Conservation (phyloP, 2,797 vertebrate genomes). For the Pelobates cultripes region DNA sequence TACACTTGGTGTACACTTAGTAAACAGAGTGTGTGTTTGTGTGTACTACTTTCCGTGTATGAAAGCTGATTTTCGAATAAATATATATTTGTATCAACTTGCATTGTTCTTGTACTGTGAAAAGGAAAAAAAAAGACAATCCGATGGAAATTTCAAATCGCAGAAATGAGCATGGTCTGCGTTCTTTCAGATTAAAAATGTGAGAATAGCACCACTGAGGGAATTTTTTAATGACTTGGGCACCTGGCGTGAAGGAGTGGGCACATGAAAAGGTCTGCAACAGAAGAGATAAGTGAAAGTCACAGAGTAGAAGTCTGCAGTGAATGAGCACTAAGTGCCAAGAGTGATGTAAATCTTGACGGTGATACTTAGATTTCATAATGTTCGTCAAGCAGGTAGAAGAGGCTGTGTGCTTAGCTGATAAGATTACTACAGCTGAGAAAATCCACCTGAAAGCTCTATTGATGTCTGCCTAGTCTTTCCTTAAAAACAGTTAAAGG, state of each 20-base stretch:
- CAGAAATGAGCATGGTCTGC: constrained; percentile 34
- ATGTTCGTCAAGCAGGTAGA: constrained; percentile 76
- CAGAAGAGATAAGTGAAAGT: constrained; percentile 75
- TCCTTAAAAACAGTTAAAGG: constrained; percentile 55
- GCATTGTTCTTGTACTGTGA: too few relatives aligned
- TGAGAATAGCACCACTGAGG: constrained; percentile 37
- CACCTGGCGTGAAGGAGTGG: constrained; percentile 64
- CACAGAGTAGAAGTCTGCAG: constrained; percentile 65
- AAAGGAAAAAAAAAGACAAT: not conserved
- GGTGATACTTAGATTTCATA: constrained; percentile 67
- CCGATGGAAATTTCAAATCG: constrained; percentile 14
- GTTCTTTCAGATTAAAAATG: constrained; percentile 52
- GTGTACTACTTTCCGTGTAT: too few relatives aligned
- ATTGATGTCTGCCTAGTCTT: constrained; percentile 65
- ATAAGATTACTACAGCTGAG: constrained; percentile 75
- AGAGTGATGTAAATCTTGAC: constrained; percentile 73
- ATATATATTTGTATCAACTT: too few relatives aligned
- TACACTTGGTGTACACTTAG: too few relatives aligned
- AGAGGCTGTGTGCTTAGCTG: constrained; percentile 71
- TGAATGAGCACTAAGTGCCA: constrained; percentile 69
- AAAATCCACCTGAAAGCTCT: constrained; percentile 68
- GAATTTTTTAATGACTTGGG: constrained; percentile 47
- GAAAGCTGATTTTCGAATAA: too few relatives aligned
- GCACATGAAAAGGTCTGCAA: constrained; percentile 72
- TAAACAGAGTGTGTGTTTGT: too few relatives aligned